Evolutionary conservation across 2,888 invertebrate species (phyloP), one percentile per base, ranked within the genome.

Genomic region (Yponomeuta sedellus): DNA sequence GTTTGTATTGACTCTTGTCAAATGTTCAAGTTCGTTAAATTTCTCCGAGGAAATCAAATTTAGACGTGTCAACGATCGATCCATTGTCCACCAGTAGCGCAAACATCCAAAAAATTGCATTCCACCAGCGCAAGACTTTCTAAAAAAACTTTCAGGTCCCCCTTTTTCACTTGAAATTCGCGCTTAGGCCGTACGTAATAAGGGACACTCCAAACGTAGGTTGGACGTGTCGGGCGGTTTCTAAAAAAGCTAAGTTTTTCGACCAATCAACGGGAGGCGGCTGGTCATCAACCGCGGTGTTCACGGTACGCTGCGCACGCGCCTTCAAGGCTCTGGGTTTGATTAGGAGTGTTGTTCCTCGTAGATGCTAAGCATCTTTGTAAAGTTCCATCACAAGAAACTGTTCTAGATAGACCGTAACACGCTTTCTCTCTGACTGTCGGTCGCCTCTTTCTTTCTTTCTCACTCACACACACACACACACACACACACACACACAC

Each of bases 251-350:
- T 16, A 19, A 34, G 39, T 19, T 62, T 62, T 62, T 19, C n/a
- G 22, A 20, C 19, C 19, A 58, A 22, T 58, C 58, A 10, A 6
- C 22, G 22, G 58, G 10, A 8, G 11, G n/a, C 58, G 2, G n/a
- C 61, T 61, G 62, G 62, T 62, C 62, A 62, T 62, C 62, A 62
- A 62, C 62, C 62, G 62, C 34, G 10, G 62, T 16, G 34, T 12
- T 62, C 62, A 39, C 62, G 62, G n/a, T n/a, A n/a, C n/a, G 62
- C 10, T 62, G 62, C 62, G n/a, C 62, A 6, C 19, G 61, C 28
- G 61, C 34, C 61, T 22, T 10, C 61, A 19, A 25, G 25, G 20
- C 25, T 20, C 22, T 59, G 59, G 25, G 25, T 20, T 59, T 59
- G 16, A 52, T 16, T 52, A 16, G 3, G 16, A 52, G 16, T 4